Percentiles rank a stretch among this genome's conserved stretches.
Evolutionary conservation across 92 coral and sea anemone genomes (phyloP).

Genomic region (Umimayanthus chanpuru): DNA sequence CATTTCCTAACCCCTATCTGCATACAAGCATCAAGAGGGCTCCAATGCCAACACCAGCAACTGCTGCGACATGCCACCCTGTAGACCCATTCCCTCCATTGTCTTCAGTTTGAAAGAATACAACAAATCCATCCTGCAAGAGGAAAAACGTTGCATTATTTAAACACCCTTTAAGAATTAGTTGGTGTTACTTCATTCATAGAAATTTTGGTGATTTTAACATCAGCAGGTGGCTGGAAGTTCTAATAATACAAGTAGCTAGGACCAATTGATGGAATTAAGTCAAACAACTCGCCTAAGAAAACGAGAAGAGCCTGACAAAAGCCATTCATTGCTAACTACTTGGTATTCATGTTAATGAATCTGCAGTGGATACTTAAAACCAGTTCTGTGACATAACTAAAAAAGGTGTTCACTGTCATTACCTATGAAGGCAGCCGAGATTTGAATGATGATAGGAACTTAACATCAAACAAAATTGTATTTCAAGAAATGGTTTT

Average conservation of each 20-base stretch:
- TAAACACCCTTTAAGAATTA: not conserved
- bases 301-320: not conserved
- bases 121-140: conserved; percentile 84
- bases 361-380: not conserved
- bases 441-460: not conserved
- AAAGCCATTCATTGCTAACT: conserved; percentile 2
- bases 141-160: not conserved
- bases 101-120: conserved; percentile 71
- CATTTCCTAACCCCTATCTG: conserved; percentile 40
- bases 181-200: not conserved
- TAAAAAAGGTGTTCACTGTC: not conserved
- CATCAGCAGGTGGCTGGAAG: not conserved
- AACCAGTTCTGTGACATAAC: not conserved
- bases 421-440: not conserved
- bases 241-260: not conserved
- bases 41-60: conserved; percentile 92
- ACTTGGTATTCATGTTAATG: not conserved
- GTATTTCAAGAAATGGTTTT: not conserved
- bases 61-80: conserved; percentile 87
- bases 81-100: conserved; percentile 43
- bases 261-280: not conserved
- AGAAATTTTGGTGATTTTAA: not conserved
- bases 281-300: not conserved
- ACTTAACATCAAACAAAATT: too few relatives aligned
- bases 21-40: conserved; percentile 90